Base-by-base conservation (phyloP, 2,797 vertebrate genomes). In the Danio choprae region DNA sequence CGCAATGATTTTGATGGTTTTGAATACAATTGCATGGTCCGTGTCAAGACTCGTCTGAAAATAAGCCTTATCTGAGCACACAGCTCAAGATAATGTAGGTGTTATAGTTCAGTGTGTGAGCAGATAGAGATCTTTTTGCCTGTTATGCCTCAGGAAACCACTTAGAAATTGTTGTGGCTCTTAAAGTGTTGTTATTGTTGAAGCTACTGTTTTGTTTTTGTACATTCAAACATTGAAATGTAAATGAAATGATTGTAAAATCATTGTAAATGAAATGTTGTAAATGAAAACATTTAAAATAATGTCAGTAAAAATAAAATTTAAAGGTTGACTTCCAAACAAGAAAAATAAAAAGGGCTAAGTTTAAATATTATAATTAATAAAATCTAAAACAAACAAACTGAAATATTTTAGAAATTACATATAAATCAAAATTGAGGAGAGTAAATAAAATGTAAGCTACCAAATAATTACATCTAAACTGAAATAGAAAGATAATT, bases 1-100 rank as follows among this genome's bases (percentile, higher is more conserved):
- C 46, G 53, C 36, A 55, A 58, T 38, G 12, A 38, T 60, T 79
- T 83, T 9, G n/a, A 75, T 8, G 48, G 46, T 69, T 65, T 68
- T 59, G 18, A 76, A 67, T 38, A 81, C 55, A 76, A 65, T 62
- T 73, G 71, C 41, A 78, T 9, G n/a, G 73, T 18, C 59, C 38
- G 1, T 79, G 81, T 62, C 60, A 4, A 51, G 48, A 81, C 81
- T 71, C 29, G 68, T 67, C 62, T 74, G 46, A 77, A 81, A 62
- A 68, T 44, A 46, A 36, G 11, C 18, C 62, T 76, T 50, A 41
- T 38, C 59, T 73, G 71, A 59, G 55, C 53, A 43, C 41, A 43
- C 55, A 63, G 74, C 72, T 63, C 22, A 63, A 65, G 43, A 73
- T 51, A 74, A 58, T 44, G 20, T 43, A 81, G 50, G 29, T 13